Conservation (phyloP, 2,888 invertebrate species). For the Pristionchus mayeri region DNA sequence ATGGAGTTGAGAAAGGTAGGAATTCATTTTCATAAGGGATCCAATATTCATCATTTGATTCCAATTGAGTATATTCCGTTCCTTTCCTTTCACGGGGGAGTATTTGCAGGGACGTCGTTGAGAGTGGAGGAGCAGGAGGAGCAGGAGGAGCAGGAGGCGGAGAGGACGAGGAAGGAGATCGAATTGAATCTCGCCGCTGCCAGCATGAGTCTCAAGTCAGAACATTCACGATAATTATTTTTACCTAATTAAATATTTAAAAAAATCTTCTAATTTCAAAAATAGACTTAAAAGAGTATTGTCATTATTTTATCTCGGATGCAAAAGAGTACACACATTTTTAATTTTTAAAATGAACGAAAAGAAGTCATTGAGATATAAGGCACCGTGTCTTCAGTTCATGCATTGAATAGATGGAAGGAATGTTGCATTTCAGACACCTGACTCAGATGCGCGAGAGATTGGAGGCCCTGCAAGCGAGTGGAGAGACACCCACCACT, state of each 20-base stretch:
- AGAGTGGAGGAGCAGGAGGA: neutral
- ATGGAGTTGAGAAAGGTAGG: constrained; percentile 1
- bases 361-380: no score
- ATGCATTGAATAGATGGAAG: no score
- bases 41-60: neutral
- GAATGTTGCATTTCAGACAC: constrained; percentile 58
- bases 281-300: no score
- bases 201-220: constrained; percentile 30
- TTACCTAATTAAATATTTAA: neutral
- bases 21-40: no score
- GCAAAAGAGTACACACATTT: no score
- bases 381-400: no score
- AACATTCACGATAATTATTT: neutral
- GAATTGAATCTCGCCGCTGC: constrained; percentile 41
- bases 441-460: constrained; percentile 64
- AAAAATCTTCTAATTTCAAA: no score
- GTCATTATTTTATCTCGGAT: no score
- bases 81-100: neutral
- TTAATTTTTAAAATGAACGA: no score
- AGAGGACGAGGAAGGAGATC: constrained; percentile 43
- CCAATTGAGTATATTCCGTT: no score
- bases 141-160: constrained; percentile 35
- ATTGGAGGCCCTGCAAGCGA: constrained; percentile 59
- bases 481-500: constrained; percentile 52
- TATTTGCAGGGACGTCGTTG: neutral